Evolutionary conservation across 2,113 vertebrate genomes (phyloP).

Genomic region (Atlantisia rogersi): DNA sequence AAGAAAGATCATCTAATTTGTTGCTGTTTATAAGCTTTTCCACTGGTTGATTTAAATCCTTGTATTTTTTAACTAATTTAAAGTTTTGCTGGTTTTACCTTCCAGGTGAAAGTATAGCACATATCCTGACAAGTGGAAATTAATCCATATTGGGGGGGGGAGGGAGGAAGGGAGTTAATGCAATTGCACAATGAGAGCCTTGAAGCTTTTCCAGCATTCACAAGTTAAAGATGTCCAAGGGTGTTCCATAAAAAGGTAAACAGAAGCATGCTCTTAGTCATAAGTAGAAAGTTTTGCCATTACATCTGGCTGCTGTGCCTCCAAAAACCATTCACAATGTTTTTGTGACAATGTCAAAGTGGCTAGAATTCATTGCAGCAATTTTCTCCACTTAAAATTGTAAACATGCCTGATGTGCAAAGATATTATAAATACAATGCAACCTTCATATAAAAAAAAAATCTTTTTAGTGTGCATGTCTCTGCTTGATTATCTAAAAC

Average conservation of each 20-base stretch:
- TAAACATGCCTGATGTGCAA: neutral
- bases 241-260: neutral
- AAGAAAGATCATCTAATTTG: neutral
- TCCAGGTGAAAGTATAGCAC: neutral
- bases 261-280: neutral
- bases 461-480: neutral
- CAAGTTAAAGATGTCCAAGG: neutral
- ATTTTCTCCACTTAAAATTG: neutral
- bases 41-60: neutral
- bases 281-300: neutral
- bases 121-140: neutral
- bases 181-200: neutral
- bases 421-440: neutral
- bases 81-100: neutral
- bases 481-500: neutral
- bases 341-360: neutral
- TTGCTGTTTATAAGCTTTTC: neutral
- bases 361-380: neutral
- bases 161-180: neutral
- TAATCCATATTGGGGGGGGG: neutral
- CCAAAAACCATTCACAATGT: neutral
- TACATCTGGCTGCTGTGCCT: neutral
- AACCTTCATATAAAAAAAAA: neutral
- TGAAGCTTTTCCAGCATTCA: neutral
- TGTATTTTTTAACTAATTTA: neutral